Percentiles rank a stretch among this genome's conserved stretches.
phyloP scores from a whole-genome alignment of 2,797 vertebrate genomes.

The Rhadinocentrus ornatus region DNA sequence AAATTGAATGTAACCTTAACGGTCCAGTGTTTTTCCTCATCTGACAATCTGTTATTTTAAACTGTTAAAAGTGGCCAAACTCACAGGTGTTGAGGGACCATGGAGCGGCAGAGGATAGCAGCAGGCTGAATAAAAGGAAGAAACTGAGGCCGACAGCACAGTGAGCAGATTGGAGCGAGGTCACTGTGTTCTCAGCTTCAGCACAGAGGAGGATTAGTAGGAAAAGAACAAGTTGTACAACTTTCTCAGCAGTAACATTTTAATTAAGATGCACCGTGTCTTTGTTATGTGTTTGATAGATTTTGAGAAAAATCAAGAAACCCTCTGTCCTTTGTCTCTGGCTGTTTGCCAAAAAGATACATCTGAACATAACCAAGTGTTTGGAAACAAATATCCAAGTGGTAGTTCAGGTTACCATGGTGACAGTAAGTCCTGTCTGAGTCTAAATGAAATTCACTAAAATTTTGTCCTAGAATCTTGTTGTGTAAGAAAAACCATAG shows the following conservation, averaged over 20 bases:
- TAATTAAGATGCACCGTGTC: not conserved
- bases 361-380: not conserved
- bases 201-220: conserved; percentile 19
- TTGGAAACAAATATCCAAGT: not conserved
- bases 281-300: not conserved
- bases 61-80: conserved; percentile 4
- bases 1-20: too few species aligned
- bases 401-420: not conserved
- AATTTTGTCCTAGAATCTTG: not conserved
- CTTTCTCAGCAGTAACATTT: conserved; percentile 7
- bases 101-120: not conserved
- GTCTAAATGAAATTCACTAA: not conserved
- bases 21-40: not conserved
- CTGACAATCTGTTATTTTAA: conserved; percentile 1
- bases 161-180: conserved; percentile 29
- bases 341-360: not conserved
- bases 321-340: not conserved
- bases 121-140: conserved; percentile 14
- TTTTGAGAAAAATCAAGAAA: not conserved
- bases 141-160: conserved; percentile 2
- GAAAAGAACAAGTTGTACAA: conserved; percentile 12
- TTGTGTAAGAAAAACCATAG: not conserved
- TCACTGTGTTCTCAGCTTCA: conserved; percentile 49
- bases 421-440: not conserved
- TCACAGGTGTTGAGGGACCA: too few species aligned